phyloP scores from a whole-genome alignment of 2,888 invertebrate species.

The Ommatoiulus sabulosus region DNA sequence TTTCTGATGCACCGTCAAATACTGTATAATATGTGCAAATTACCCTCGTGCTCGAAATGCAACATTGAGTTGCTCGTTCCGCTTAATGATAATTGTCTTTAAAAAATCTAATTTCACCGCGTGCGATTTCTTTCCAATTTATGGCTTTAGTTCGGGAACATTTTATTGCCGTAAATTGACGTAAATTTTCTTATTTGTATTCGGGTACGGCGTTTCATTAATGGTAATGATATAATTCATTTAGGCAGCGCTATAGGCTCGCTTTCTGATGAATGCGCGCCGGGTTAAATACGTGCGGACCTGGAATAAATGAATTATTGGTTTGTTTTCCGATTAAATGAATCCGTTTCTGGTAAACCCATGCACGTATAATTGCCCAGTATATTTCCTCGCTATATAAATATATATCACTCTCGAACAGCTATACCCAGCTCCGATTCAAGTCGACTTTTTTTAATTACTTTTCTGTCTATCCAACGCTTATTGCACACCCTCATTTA shows the following conservation, averaged over 20 bases:
- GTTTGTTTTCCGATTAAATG: constrained; percentile 48
- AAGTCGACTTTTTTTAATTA: constrained; percentile 45
- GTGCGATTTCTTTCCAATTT: constrained; percentile 30
- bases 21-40: neutral
- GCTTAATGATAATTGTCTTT: neutral
- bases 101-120: constrained; percentile 32
- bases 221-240: constrained; percentile 48
- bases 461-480: constrained; percentile 8
- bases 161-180: constrained; percentile 22
- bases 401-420: neutral
- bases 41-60: neutral
- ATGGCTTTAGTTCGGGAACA: neutral
- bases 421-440: neutral
- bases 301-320: constrained; percentile 48
- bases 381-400: neutral
- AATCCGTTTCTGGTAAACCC: constrained; percentile 43
- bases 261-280: constrained; percentile 26
- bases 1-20: too few relatives aligned
- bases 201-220: constrained; percentile 27
- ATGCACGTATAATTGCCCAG: constrained; percentile 31
- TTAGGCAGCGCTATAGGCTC: constrained; percentile 4
- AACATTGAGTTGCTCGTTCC: neutral
- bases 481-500: constrained; percentile 31
- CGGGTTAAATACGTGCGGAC: constrained; percentile 43
- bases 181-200: constrained; percentile 47